These are phyloP conservation scores for Rousettus madagascariensis DNA, from an alignment of 2,797 vertebrate genomes.

Conservation along the genomic window DNA sequence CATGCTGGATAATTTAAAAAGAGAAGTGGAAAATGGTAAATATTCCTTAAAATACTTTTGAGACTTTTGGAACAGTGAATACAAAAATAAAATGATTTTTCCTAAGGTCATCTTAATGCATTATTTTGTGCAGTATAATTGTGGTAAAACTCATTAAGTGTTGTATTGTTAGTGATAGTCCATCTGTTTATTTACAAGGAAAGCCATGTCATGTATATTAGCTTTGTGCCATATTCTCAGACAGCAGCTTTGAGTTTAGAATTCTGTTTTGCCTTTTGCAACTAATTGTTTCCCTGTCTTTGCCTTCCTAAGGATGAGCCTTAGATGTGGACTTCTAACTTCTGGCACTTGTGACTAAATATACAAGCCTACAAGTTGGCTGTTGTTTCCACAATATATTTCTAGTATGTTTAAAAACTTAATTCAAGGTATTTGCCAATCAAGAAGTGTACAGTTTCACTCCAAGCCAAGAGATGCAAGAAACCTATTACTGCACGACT, in stretches of 20 bases:
- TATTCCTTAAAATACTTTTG: conserved; percentile 57
- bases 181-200: conserved; percentile 9
- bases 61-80: conserved; percentile 37
- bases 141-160: conserved; percentile 41
- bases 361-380: background rate
- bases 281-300: conserved; percentile 4
- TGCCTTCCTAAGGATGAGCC: background rate
- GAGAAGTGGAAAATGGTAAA: conserved; percentile 95
- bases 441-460: background rate
- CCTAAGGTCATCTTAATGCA: background rate
- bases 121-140: conserved; percentile 36
- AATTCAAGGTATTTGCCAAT: background rate
- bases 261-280: conserved; percentile 18
- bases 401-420: conserved; percentile 7
- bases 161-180: background rate
- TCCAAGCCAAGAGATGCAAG: background rate
- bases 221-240: background rate
- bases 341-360: background rate
- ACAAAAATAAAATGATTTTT: background rate
- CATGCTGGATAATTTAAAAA: conserved; percentile 96
- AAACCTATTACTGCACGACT: background rate
- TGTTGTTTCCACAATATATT: background rate
- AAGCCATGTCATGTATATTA: background rate
- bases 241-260: background rate
- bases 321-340: background rate